phyloP scores from a whole-genome alignment of 2,113 vertebrate genomes.

The Solea solea region DNA sequence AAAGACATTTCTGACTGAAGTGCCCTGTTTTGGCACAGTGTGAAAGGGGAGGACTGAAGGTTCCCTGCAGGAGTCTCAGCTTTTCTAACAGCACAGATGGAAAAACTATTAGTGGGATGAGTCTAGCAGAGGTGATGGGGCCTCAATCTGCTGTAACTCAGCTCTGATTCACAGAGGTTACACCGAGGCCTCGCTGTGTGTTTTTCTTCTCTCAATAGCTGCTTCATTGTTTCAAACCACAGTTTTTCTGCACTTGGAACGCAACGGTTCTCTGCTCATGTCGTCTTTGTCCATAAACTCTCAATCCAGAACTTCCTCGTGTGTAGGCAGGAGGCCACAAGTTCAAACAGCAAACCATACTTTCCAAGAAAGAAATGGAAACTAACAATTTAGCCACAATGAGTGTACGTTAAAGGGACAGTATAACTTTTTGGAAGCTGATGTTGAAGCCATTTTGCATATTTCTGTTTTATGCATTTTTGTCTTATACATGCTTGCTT shows the following conservation, averaged over 20 bases:
- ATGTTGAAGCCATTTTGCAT: too few species aligned
- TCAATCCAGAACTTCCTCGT: neutral
- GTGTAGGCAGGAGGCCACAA: neutral
- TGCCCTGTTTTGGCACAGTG: conserved; percentile 42
- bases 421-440: neutral
- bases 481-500: too few species aligned
- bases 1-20: conserved; percentile 43
- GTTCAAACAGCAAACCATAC: neutral
- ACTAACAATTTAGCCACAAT: neutral
- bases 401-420: neutral
- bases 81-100: conserved; percentile 53
- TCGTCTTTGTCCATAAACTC: neutral
- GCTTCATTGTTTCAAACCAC: neutral
- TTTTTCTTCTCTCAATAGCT: conserved; percentile 15
- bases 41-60: neutral
- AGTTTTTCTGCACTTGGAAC: neutral
- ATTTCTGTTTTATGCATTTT: too few species aligned
- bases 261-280: neutral
- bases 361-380: neutral
- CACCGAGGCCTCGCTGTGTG: neutral
- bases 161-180: conserved; percentile 16
- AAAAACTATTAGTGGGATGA: conserved; percentile 68
- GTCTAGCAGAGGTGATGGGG: conserved; percentile 27
- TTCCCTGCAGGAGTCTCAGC: conserved; percentile 8
- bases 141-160: conserved; percentile 24